These are phyloP conservation scores for Limosa lapponica DNA, from an alignment of 2,797 vertebrate species.

Conservation along the genomic window DNA sequence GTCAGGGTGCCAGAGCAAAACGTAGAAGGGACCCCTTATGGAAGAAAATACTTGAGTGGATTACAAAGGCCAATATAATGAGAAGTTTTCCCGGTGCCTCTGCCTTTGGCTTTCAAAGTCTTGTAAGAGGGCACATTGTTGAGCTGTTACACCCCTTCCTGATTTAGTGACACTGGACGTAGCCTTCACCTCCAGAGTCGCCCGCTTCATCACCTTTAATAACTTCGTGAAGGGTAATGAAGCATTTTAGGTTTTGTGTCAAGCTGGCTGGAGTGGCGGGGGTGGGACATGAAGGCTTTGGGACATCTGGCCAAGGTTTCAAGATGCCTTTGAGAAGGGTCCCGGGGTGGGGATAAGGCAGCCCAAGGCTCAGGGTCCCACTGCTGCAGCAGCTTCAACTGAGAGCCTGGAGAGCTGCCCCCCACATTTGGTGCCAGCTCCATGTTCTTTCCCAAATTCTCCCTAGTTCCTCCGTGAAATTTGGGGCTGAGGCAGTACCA, in stretches of 20 bases:
- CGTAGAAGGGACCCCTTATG: rapidly evolving
- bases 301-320: background rate
- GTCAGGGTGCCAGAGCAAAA: background rate
- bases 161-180: background rate
- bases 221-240: background rate
- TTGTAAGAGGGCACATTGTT: background rate
- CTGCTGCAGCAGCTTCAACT: background rate
- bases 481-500: background rate
- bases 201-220: background rate
- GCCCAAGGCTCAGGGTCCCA: background rate
- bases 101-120: background rate
- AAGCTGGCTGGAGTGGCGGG: background rate
- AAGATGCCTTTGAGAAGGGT: background rate
- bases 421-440: background rate
- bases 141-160: background rate
- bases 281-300: background rate
- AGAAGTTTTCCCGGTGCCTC: background rate
- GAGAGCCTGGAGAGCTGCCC: background rate
- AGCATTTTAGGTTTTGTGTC: background rate
- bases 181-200: background rate
- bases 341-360: no score
- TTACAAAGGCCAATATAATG: background rate
- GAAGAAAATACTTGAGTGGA: background rate
- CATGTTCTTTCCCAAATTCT: background rate
- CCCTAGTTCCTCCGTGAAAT: background rate